Evolutionary conservation across 2,888 invertebrate species (phyloP).

Genomic region (Malacosoma neustria): DNA sequence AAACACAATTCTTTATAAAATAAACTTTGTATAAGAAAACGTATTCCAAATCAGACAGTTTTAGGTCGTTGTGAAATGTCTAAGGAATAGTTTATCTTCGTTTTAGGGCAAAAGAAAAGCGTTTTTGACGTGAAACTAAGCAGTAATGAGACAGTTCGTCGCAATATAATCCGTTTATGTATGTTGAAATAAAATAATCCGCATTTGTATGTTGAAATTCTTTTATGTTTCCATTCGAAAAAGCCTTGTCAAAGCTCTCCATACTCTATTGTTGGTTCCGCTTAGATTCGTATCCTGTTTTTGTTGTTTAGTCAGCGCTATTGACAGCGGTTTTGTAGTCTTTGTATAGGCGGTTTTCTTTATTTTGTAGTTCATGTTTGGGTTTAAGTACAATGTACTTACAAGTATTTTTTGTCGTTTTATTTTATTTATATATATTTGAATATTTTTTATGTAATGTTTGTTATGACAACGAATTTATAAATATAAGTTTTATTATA

Average conservation of each 20-base stretch:
- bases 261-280: conserved; percentile 35
- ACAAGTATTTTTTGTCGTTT: too few species aligned
- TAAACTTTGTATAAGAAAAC: too few species aligned
- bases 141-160: conserved; percentile 23
- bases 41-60: neutral
- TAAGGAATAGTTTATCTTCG: neutral
- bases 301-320: conserved; percentile 22
- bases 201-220: conserved; percentile 29
- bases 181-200: conserved; percentile 34
- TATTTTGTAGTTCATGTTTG: conserved; percentile 23
- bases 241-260: conserved; percentile 23
- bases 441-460: too few species aligned
- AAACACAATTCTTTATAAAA: too few species aligned
- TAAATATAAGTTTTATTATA: too few species aligned
- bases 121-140: conserved; percentile 14
- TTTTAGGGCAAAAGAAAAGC: conserved; percentile 2
- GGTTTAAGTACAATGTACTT: neutral
- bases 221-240: conserved; percentile 35
- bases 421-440: too few species aligned
- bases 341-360: conserved; percentile 36
- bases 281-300: conserved; percentile 30
- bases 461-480: too few species aligned
- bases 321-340: conserved; percentile 10
- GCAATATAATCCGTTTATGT: conserved; percentile 31
- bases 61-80: neutral